Evolutionary conservation across 2,888 invertebrate species (phyloP).

Genomic region (Limnephilus marmoratus): DNA sequence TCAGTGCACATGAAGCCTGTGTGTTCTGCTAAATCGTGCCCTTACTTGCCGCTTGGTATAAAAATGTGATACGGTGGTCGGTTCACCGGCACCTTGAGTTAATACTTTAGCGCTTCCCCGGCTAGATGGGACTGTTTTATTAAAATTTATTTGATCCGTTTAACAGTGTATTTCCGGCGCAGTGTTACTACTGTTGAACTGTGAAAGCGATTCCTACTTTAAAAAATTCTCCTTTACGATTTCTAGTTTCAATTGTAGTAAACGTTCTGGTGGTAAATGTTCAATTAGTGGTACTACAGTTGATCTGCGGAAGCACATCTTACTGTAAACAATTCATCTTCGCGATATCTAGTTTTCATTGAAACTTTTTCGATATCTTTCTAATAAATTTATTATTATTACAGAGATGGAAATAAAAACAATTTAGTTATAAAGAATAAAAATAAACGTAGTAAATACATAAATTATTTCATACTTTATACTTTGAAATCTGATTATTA

Average conservation of each 20-base stretch:
- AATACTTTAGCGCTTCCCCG: slow-evolving; percentile 25
- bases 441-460: background rate
- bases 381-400: background rate
- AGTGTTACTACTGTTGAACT: background rate
- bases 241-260: no score
- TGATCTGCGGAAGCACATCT: background rate
- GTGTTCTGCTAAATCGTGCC: slow-evolving; percentile 30
- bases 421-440: background rate
- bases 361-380: background rate
- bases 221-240: background rate
- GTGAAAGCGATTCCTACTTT: no score
- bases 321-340: background rate
- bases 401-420: background rate
- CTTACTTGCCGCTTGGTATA: background rate
- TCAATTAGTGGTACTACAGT: background rate
- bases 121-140: slow-evolving; percentile 44
- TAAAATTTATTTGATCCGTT: slow-evolving; percentile 35
- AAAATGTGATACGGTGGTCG: slow-evolving; percentile 21
- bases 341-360: no score
- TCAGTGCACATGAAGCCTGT: slow-evolving; percentile 33
- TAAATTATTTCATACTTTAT: background rate
- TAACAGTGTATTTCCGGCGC: background rate
- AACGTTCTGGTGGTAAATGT: no score
- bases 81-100: slow-evolving; percentile 18
- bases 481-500: background rate